A percentile compares a stretch with the other conserved stretches of the same genome.
Evolutionary conservation across 92 coral and sea anemone species (phyloP).

Genomic region (Pocillopora meandrina): DNA sequence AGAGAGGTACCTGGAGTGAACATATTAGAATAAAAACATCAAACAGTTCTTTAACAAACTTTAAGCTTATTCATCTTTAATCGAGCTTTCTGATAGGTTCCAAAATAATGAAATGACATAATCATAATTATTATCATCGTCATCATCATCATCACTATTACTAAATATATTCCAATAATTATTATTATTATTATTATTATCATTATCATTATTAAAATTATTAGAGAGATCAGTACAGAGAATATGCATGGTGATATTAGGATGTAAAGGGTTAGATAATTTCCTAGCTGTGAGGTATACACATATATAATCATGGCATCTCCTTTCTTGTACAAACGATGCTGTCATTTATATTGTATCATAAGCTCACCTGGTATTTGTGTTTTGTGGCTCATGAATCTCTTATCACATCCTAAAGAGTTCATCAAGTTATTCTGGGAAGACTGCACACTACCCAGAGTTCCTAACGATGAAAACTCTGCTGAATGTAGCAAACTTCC

Average conservation of each 20-base stretch:
- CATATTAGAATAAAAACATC: not conserved
- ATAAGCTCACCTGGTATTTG: conserved; percentile 21
- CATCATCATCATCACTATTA: too few relatives aligned
- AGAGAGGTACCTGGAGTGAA: conserved; percentile 56
- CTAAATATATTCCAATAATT: too few relatives aligned
- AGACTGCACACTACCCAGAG: conserved; percentile 22
- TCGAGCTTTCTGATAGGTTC: too few relatives aligned
- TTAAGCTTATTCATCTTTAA: too few relatives aligned
- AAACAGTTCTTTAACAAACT: not conserved
- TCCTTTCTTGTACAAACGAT: not conserved
- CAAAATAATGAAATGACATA: too few relatives aligned
- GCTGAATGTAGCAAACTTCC: conserved; percentile 35
- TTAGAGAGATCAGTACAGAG: too few relatives aligned
- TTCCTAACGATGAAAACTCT: conserved; percentile 29
- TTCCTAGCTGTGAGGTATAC: not conserved
- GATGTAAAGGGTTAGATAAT: not conserved
- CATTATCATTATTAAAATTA: too few relatives aligned
- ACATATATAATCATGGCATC: not conserved
- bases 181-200: too few relatives aligned
- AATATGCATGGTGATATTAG: too few relatives aligned
- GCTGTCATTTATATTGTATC: not conserved
- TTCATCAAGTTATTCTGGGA: conserved; percentile 15
- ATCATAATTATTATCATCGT: too few relatives aligned
- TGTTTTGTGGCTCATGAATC: conserved; percentile 32
- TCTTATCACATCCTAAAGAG: conserved; percentile 29